Evolutionary conservation across 2,797 vertebrate genomes (phyloP), one percentile per base, ranked within the genome.

Genomic region (Philypnodon macrostomus): DNA sequence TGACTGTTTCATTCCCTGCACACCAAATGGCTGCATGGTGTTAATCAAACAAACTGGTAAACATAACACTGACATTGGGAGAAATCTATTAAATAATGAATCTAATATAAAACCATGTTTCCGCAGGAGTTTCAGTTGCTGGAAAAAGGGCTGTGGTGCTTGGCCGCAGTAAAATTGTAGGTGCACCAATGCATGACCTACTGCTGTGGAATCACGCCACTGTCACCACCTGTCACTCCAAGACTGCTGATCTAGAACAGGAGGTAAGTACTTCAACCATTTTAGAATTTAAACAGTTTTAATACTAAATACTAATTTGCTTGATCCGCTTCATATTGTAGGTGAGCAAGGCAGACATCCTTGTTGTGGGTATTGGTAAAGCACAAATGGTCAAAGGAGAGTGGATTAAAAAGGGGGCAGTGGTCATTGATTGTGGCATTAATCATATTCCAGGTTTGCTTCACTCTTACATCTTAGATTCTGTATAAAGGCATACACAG

Each of bases 371-470:
- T 34, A 90, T 93, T 16, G 97, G 97, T 27, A 94, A 91, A 85
- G 87, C 96, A 8, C 94, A 99, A 81, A 93, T 98, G 92, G 92
- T 99, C 18, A 95, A 91, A 75, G 97, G 96, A 32, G 93, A 95
- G 40, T 99, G 97, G 97, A 91, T 99, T 76, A 99, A 98, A 79
- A 92, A 93, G 11, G 96, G 96, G 24, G 94, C 96, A 0, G 72
- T 99, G 0, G 96, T 99, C 58, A 98, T 99, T 14, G 97, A 99
- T 86, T 99, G 97, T 24, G 97, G 97, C 53, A 98, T 99, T 80
- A 99, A 99, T 81, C 84, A 97, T 15, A 48, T 99, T 60, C 85
- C 92, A 83, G 97, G 97, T 99, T 67, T 52, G 86, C 53, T 23
- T 45, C 46, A 13, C 6, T 46, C 7, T 24, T 14, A 15, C 34